Conservation (phyloP, 2,888 invertebrate species). For the Xestoiulus laeticollis region DNA sequence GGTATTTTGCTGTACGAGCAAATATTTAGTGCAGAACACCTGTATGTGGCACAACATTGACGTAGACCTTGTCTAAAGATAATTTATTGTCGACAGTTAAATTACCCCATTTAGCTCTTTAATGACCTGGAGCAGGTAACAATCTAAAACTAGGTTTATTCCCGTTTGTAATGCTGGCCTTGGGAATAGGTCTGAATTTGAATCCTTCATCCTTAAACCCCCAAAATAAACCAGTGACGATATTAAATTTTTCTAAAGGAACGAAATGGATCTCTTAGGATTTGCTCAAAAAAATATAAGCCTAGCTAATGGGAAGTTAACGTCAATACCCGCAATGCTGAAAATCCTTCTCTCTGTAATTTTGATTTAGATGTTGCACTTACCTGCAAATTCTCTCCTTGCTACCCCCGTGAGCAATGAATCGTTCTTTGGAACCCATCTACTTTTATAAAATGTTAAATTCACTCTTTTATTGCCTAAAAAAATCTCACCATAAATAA, state of each 20-base stretch:
- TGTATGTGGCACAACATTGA: background rate
- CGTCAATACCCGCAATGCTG: too few species aligned
- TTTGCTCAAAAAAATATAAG: background rate
- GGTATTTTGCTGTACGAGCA: background rate
- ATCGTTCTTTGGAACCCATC: too few species aligned
- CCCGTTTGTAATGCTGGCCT: background rate
- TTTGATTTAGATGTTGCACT: too few species aligned
- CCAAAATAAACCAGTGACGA: slow-evolving; percentile 11
- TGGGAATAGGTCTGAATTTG: background rate
- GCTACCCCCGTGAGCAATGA: too few species aligned
- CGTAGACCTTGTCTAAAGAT: background rate
- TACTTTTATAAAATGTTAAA: too few species aligned
- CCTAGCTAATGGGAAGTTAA: background rate
- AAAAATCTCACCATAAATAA: too few species aligned
- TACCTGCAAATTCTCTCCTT: too few species aligned
- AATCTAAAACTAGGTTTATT: background rate
- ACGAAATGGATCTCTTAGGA: background rate
- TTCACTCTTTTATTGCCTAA: too few species aligned
- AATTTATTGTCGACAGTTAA: background rate
- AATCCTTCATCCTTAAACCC: background rate
- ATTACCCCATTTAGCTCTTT: background rate
- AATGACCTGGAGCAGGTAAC: background rate
- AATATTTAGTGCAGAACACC: background rate
- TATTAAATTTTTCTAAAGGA: background rate
- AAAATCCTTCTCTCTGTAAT: too few species aligned